A percentile compares a stretch with the other conserved stretches of the same genome.
Conservation (phyloP, 35 echinoderm and acorn worm genomes). For the Holothuria glaberrima region DNA sequence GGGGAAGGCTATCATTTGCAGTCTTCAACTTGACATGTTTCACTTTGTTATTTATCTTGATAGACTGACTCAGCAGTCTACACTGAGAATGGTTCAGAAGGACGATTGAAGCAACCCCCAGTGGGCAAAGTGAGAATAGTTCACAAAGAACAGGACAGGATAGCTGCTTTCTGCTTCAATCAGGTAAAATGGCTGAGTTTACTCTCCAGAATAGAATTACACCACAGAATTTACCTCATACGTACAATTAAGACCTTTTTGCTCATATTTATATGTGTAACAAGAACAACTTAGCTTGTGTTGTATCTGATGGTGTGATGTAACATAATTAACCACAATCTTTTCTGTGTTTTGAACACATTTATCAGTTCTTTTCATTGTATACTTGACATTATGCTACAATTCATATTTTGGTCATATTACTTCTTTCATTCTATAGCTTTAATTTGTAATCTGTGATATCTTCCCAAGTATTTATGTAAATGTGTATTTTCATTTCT, state of each 20-base stretch:
- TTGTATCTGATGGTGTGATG: too few species aligned
- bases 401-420: too few species aligned
- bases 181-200: conserved; percentile 64
- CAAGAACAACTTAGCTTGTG: not conserved
- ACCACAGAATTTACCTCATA: not conserved
- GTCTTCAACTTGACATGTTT: too few species aligned
- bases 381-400: too few species aligned
- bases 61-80: conserved; percentile 68
- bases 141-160: conserved; percentile 97
- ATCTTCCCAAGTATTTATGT: not conserved
- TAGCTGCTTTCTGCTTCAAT: conserved; percentile 94
- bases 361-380: too few species aligned
- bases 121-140: conserved; percentile 67
- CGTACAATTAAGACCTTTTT: not conserved
- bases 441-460: not conserved
- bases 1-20: too few species aligned
- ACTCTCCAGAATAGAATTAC: not conserved
- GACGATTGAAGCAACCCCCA: conserved; percentile 5
- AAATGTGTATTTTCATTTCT: not conserved
- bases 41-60: not conserved
- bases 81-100: conserved; percentile 9
- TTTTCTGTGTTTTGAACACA: too few species aligned
- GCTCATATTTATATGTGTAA: not conserved
- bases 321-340: too few species aligned
- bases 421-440: not conserved